Base-by-base conservation (phyloP, 1,140 invertebrate species). In the Trichonephila inaurata region DNA sequence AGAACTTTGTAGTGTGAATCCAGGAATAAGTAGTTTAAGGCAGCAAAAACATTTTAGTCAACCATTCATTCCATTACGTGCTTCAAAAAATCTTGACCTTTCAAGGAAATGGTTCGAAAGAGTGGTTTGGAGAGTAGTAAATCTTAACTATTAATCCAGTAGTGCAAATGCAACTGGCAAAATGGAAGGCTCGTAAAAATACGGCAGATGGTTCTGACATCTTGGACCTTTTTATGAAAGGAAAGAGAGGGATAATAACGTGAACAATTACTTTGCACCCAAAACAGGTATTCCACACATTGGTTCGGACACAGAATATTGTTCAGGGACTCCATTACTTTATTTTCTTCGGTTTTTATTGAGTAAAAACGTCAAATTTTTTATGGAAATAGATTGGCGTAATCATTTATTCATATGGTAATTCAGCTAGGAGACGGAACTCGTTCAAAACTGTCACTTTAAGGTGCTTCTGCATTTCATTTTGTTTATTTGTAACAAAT, bases 121-220 rank as follows among this genome's bases (percentile, higher is more conserved):
- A 58, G 89, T 91, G 69, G 24, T 61, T 91, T 77, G 72, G 51
- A 7, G 44, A 60, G 58, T 62, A 91, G 89, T 91, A 91, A 91
- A 91, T 91, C 89, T 91, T 19, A 51, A 60, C 89, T 91, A 91
- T 91, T 91, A 91, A 81, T 91, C 89, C 89, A 81, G 69, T 44
- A 62, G 69, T 72, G 62, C 87, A 51, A 89, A 89, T 81, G 66
- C 89, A 91, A 91, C 69, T 82, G 87, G 87, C 87, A 89, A 89
- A 89, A 82, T 82, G 69, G 69, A 81, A 28, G 28, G 89, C 33
- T 81, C 89, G 89, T 91, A 91, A 91, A 91, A 62, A 60, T 58
- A 61, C 61, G 61, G 89, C 89, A 91, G 89, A 62, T 91, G 89
- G n/a, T 16, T 24, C 24, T 91, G 89, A 91, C 89, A 61, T 24